Base-by-base conservation (phyloP, 2,797 vertebrate genomes). In the Rhincodon typus region DNA sequence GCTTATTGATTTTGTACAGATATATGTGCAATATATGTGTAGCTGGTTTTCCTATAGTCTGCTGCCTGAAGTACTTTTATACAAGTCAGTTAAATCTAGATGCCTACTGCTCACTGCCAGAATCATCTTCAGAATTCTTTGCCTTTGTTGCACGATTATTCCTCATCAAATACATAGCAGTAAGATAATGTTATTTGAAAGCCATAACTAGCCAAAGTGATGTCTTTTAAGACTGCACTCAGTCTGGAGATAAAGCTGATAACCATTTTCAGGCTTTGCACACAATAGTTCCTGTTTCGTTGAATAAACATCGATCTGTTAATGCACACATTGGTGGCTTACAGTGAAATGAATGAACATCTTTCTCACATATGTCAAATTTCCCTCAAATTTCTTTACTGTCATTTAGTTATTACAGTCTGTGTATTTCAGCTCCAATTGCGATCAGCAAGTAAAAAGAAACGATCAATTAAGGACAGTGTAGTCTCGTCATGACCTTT, bases 231-330 rank as follows among this genome's bases (percentile, higher is more conserved):
- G n/a, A 19, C 62, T 38, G 90, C 66, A 93, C 38, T 69, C 90
- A 12, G 34, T 42, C 90, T 69, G 62, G 19, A 42, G 50, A 25
- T 88, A 53, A 12, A 53, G n/a, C 62, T 69, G 62, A 93, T 93
- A 50, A 50, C 46, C 46, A 93, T 93, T 93, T 67, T 67, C 67
- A 67, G 19, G n/a, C 34, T 67, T 34, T 38, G 21, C 34, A 69
- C n/a, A 69, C 10, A 93, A 69, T 12, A 42, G n/a, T 21, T 69
- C 88, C 90, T 93, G 62, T 69, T 69, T 69, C 67, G 34, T 93
- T 93, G 90, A 21, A 93, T 69, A 67, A 62, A 69, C 90, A 42
- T 93, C 69, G 66, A 67, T 93, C 62, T 67, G 34, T 93, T 93
- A 69, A 69, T 93, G 90, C 66, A n/a, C 10, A 93, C 38, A 42